Base-by-base conservation (phyloP, 2,797 vertebrate species). In the Parauchenoglanis ngamensis region DNA sequence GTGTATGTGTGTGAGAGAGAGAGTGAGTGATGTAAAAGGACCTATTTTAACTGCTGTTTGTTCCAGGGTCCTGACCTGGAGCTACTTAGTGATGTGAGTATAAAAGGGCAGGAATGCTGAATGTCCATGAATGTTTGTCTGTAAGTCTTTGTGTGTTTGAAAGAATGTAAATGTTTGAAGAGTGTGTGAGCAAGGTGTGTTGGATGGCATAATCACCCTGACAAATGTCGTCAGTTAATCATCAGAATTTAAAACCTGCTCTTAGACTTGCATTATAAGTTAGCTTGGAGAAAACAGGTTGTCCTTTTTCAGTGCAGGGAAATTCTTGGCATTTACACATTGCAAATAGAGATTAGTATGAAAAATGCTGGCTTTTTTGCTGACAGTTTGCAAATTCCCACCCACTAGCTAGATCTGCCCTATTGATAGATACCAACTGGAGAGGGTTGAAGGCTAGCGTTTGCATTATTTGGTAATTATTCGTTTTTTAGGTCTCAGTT, bases 11-110 rank as follows among this genome's bases (percentile, higher is more conserved):
- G 87, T 54, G 70, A 8, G 70, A 2, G 44, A 13, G 40, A 46
- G 44, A 46, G 73, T 12, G 13, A 28, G 68, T 75, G 83, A 73
- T 79, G 84, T 90, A 84, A 78, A 85, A 88, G 87, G 87, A 81
- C 77, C 73, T 91, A 85, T 94, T 93, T 94, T 94, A 96, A 95
- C 90, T 92, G 91, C 91, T 88, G 65, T 96, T 91, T 96, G 93
- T 96, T 96, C 95, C 94, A 96, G 96, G 93, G 93, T 86, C 95
- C 95, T 93, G 94, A 96, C 94, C 93, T 96, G 94, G 93, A 96
- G 94, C 92, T 96, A 93, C 95, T 96, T 92, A 90, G 95, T 95
- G 94, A 96, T 94, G 95, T 96, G 94, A 96, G 96, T 96, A 96
- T 90, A 89, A 90, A 90, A 92, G 91, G 84, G 88, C 91, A 84